Conservation (phyloP, 2,797 vertebrate species). For the Silurus aristotelis region DNA sequence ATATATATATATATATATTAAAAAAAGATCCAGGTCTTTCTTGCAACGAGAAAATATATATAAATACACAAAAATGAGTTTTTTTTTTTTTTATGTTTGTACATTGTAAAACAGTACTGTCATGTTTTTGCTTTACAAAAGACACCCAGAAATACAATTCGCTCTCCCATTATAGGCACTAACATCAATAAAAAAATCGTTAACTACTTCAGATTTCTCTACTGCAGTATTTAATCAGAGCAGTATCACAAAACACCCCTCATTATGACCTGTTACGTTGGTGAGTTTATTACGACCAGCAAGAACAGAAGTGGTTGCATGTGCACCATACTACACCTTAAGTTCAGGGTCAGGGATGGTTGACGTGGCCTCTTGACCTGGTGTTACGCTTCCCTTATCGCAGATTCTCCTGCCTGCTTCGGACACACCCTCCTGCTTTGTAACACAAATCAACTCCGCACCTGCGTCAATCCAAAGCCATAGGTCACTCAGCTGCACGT, state of each 20-base stretch:
- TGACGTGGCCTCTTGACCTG: constrained; percentile 35
- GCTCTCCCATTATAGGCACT: too few relatives aligned
- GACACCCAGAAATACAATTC: too few relatives aligned
- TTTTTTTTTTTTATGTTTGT: too few relatives aligned
- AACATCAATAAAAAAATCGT: too few relatives aligned
- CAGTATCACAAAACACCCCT: not conserved
- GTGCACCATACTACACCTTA: constrained; percentile 55
- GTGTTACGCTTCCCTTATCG: constrained; percentile 47
- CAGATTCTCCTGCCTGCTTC: constrained; percentile 59
- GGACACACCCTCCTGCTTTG: constrained; percentile 60
- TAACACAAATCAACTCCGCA: constrained; percentile 34
- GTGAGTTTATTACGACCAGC: not conserved
- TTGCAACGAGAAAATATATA: too few relatives aligned
- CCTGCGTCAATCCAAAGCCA: constrained; percentile 52
- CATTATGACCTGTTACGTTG: not conserved
- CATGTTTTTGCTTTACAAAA: too few relatives aligned
- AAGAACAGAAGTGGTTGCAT: not conserved
- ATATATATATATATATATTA: not conserved
- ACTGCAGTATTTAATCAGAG: not conserved
- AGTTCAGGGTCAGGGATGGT: constrained; percentile 50
- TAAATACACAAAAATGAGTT: too few relatives aligned
- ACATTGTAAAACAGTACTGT: too few relatives aligned
- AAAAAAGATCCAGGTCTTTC: too few relatives aligned
- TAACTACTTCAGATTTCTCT: not conserved
- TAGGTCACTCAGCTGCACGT: constrained; percentile 13